Percentiles rank a stretch among this genome's conserved stretches.
Evolutionary conservation across 23 tunicate genomes (phyloP).

Genomic region (Corella eumyota): DNA sequence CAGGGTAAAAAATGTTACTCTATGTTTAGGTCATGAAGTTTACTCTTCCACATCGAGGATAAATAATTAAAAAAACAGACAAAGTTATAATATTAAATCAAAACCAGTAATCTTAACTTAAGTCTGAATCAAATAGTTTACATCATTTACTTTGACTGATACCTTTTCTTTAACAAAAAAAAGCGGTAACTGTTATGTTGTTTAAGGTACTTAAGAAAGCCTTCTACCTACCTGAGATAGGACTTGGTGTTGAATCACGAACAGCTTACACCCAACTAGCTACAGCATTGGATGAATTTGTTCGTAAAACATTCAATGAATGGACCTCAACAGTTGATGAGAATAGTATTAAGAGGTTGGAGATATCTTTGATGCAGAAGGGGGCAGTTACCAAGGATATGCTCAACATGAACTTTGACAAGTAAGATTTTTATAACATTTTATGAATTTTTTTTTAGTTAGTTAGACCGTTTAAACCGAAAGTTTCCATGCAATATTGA

Average conservation of each 20-base stretch:
- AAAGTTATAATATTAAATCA: too few relatives aligned
- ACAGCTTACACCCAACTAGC: conserved; percentile 68
- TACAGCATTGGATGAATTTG: conserved; percentile 94
- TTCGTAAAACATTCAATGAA: conserved; percentile 89
- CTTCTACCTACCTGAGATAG: conserved; percentile 69
- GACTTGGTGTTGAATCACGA: conserved; percentile 73
- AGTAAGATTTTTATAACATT: conserved; percentile 9
- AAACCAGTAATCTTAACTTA: background rate
- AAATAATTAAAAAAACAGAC: too few relatives aligned
- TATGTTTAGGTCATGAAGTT: too few relatives aligned
- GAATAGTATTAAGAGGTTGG: conserved; percentile 57
- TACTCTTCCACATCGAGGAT: too few relatives aligned
- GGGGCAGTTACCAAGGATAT: conserved; percentile 81
- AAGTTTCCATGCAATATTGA: background rate
- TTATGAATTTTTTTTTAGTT: background rate
- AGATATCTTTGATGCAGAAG: conserved; percentile 82
- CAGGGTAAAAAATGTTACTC: too few relatives aligned
- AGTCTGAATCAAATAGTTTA: background rate
- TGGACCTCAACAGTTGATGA: conserved; percentile 92
- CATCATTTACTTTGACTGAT: background rate
- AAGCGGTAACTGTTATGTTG: background rate
- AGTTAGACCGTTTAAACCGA: background rate
- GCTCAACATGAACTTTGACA: conserved; percentile 96
- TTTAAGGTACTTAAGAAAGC: conserved; percentile 61
- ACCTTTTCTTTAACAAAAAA: background rate